A percentile compares a stretch with the other conserved stretches of the same genome.
These are phyloP conservation scores for Poeciliopsis prolifica DNA, from an alignment of 2,113 vertebrate species.

Conservation along the genomic window DNA sequence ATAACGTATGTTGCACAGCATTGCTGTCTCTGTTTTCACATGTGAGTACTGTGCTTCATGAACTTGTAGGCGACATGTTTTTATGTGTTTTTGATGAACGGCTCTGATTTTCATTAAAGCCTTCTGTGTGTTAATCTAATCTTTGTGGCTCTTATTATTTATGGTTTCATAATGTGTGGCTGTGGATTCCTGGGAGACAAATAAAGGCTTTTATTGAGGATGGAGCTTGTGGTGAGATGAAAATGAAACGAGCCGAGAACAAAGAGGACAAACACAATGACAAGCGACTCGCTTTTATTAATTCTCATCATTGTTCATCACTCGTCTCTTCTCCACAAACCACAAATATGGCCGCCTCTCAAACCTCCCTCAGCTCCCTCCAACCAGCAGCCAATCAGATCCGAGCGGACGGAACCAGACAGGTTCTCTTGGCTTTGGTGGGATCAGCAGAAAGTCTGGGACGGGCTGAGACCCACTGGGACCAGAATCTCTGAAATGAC, in stretches of 20 bases:
- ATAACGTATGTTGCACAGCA: not conserved
- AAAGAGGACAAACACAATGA: constrained; percentile 23
- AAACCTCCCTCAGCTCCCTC: not conserved
- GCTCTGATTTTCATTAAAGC: constrained; percentile 32
- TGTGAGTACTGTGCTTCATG: not conserved
- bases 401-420: not conserved
- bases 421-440: not conserved
- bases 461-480: too few species aligned
- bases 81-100: constrained; percentile 33
- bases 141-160: constrained; percentile 23
- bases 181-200: constrained; percentile 4
- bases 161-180: constrained; percentile 11
- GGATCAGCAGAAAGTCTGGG: not conserved
- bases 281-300: constrained; percentile 37
- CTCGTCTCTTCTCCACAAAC: constrained; percentile 39
- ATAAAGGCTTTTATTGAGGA: constrained; percentile 7
- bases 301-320: constrained; percentile 26
- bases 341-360: constrained; percentile 43
- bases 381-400: not conserved
- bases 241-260: constrained; percentile 18
- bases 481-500: not conserved
- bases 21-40: not conserved
- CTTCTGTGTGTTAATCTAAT: constrained; percentile 23
- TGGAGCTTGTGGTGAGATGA: constrained; percentile 15
- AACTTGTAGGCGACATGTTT: constrained; percentile 22